Evolutionary conservation across 2,113 vertebrate genomes (phyloP), one percentile per base, ranked within the genome.

Genomic region (Sapayoa aenigma): DNA sequence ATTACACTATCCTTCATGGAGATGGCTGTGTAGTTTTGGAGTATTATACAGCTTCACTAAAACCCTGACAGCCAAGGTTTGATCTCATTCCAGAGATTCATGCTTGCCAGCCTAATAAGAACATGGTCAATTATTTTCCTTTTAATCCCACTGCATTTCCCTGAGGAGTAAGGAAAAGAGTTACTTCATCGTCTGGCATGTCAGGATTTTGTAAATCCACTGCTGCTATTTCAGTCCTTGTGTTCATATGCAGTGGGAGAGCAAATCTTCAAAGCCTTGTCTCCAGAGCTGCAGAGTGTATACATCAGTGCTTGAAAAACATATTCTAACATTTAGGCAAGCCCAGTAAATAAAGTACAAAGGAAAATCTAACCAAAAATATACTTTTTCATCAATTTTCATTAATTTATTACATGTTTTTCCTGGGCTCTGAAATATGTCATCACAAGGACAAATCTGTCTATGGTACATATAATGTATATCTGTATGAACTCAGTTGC

Each of bases 71-170:
- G 73, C 47, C 58, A 89, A 60, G 37, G 89, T 95, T 73, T 55
- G 68, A 96, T 89, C 88, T 59, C 30, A 27, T 91, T 94, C 91
- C 86, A 96, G 62, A 81, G 50, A 80, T 90, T 96, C 76, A 92
- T 11, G 33, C 66, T 90, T 94, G 84, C 92, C 94, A 96, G 78
- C 60, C 77, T 82, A 74, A 67, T 86, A 94, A 96, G 53, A 95
- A 46, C 75, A 81, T 10, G 39, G 60, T 72, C 56, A 72, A 63
- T 93, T 93, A 93, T 87, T 66, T 86, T 83, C 56, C 49, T 94
- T 94, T 78, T 93, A 95, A 93, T 87, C 93, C 77, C 63, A 49
- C 58, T 90, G 72, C 56, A 47, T 94, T 93, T 78, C 81, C 68
- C 81, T 18, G 71, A 83, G 66, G 68, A 96, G 50, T n/a, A 90